phyloP scores from a whole-genome alignment of 2,888 invertebrate genomes.

The Trichogramma evanescens region DNA sequence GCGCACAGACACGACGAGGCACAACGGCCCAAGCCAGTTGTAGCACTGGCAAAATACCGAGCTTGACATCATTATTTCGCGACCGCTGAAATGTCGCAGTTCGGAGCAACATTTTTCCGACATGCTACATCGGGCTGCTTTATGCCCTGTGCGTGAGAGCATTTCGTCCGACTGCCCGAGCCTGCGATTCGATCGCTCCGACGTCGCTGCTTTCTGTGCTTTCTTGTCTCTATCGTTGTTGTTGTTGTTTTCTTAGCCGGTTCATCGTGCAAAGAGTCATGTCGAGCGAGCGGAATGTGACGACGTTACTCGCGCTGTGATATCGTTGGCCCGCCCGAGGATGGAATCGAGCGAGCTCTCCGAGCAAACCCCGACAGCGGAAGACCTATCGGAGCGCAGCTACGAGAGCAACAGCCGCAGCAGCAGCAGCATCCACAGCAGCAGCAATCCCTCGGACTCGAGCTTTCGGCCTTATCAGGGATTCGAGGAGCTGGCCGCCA shows the following conservation, averaged over 20 bases:
- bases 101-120: no score
- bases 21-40: constrained; percentile 12
- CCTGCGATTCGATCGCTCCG: constrained; percentile 2
- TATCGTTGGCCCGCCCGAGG: background rate
- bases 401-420: constrained; percentile 23
- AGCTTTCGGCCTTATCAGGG: constrained; percentile 8
- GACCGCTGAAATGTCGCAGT: constrained; percentile 11
- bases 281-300: no score
- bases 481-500: background rate
- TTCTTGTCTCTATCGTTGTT: background rate
- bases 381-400: constrained; percentile 34
- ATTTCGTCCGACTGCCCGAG: background rate
- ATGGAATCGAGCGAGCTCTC: constrained; percentile 35
- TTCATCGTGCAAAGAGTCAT: constrained; percentile 1
- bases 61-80: constrained; percentile 22
- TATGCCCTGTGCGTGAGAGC: background rate
- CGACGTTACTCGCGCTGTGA: no score
- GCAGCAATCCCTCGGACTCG: background rate
- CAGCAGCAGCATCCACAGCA: background rate
- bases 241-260: background rate
- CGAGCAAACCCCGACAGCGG: constrained; percentile 24
- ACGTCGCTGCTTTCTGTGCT: background rate
- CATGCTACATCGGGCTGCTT: no score
- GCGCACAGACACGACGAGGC: no score
- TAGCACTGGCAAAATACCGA: background rate